Percentiles rank a stretch among this genome's conserved stretches.
Conservation (phyloP, 1,140 invertebrate species). For the Solenopsis invicta region DNA sequence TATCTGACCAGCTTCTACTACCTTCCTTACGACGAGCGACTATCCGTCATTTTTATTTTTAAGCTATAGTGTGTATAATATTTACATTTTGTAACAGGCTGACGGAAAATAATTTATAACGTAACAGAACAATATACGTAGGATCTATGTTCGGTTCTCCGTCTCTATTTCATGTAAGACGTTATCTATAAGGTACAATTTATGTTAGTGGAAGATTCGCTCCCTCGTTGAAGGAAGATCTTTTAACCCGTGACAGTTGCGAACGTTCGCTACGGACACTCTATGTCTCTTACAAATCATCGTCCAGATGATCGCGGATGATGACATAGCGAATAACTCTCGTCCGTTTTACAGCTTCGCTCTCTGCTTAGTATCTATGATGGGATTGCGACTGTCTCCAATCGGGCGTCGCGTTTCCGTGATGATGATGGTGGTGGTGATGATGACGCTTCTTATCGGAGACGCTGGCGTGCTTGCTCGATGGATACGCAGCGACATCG, state of each 20-base stretch:
- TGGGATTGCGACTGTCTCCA: constrained; percentile 84
- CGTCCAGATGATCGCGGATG: not conserved
- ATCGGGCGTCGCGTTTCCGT: constrained; percentile 82
- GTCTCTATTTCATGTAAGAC: constrained; percentile 28
- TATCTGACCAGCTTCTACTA: constrained; percentile 79
- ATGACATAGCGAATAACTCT: constrained; percentile 4
- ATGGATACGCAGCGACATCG: constrained; percentile 89
- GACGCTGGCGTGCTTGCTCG: constrained; percentile 85
- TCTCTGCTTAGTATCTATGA: constrained; percentile 83
- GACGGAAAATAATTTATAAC: constrained; percentile 78
- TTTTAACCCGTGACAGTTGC: constrained; percentile 20
- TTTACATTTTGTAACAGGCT: constrained; percentile 77
- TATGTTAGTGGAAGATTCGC: constrained; percentile 41
- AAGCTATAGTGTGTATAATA: constrained; percentile 69
- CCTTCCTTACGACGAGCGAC: constrained; percentile 58
- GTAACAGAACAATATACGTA: constrained; percentile 69
- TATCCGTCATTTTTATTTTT: constrained; percentile 32
- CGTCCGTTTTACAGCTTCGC: constrained; percentile 1
- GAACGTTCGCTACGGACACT: constrained; percentile 32
- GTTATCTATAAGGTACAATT: constrained; percentile 16
- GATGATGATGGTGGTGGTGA: constrained; percentile 94
- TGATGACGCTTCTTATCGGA: constrained; percentile 92
- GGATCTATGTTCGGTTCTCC: constrained; percentile 37
- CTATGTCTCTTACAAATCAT: constrained; percentile 5
- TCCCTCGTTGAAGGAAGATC: constrained; percentile 41